Evolutionary conservation across 1,140 invertebrate species (phyloP).

Genomic region (Globodera rostochiensis): DNA sequence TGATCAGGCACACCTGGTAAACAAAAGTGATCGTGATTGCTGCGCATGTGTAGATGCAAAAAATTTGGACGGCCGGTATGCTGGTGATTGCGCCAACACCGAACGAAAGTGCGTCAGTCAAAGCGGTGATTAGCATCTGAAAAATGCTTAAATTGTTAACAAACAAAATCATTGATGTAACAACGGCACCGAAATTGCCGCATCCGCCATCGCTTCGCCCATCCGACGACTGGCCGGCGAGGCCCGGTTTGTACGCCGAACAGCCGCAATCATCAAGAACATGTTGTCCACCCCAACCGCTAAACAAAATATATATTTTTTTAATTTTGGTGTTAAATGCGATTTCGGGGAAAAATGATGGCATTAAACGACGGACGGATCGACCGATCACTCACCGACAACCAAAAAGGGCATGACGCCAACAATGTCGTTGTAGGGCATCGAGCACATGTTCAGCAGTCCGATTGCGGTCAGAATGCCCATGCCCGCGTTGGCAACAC

Average conservation of each 20-base stretch:
- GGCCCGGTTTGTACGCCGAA: conserved; percentile 56
- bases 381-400: conserved; percentile 53
- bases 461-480: conserved; percentile 85
- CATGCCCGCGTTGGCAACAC: conserved; percentile 71
- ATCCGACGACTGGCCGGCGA: conserved; percentile 51
- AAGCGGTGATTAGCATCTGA: conserved; percentile 69
- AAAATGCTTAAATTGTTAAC: conserved; percentile 49
- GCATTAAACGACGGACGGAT: conserved; percentile 7
- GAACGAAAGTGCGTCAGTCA: conserved; percentile 70
- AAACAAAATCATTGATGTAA: no score
- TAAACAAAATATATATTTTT: no score
- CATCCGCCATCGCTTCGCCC: conserved; percentile 66
- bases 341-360: no score
- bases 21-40: conserved; percentile 89
- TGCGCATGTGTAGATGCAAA: conserved; percentile 91
- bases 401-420: conserved; percentile 65
- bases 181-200: conserved; percentile 55
- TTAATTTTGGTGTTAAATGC: conserved; percentile 15
- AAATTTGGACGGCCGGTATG: conserved; percentile 78
- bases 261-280: conserved; percentile 69
- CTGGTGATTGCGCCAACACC: conserved; percentile 67
- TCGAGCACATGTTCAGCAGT: conserved; percentile 81
- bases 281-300: conserved; percentile 70
- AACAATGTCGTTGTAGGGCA: conserved; percentile 68
- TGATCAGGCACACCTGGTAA: conserved; percentile 73